Evolutionary conservation across 2,888 invertebrate genomes (phyloP), one percentile per base, ranked within the genome.

Genomic region (Drosophila maculinotata): DNA sequence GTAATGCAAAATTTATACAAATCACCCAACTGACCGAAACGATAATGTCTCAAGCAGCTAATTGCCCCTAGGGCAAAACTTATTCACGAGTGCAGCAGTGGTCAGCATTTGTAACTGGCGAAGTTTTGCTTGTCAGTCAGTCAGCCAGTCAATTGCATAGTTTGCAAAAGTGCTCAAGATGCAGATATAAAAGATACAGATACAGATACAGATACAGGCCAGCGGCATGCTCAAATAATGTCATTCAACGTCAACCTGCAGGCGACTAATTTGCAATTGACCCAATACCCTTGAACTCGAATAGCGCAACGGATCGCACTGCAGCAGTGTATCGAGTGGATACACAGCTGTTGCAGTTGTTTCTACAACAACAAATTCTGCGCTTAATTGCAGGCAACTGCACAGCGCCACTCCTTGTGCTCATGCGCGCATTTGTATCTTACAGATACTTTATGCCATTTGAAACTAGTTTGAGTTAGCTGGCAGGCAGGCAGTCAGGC

Each of bases 211-310:
- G 42, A 54, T 52, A 54, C 26, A 39, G 31, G 31, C 14, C 30
- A 35, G 69, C 14, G 35, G 53, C 49, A 17, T n/a, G 41, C 48
- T 25, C 52, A 71, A 70, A 82, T 83, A 83, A 69, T 86, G 84
- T 84, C 87, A 86, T 76, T 86, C 83, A 85, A 71, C 70, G 81
- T 78, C 81, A 88, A 84, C 83, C 83, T 88, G 87, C 87, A 67
- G 87, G 84, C 87, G 48, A 73, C 64, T 81, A 85, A 87, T 76
- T 88, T 74, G 72, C 87, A 74, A 60, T 87, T 85, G 85, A 85
- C 85, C 85, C 87, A 85, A 67, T 88, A 88, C 86, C 85, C 85
- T 85, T 85, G 85, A 85, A 88, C 85, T 88, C 88, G 75, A 86
- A 75, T 58, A 44, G 49, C 35, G 54, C 15, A 45, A 17, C 44